Evolutionary conservation across 2,797 vertebrate species (phyloP).

Genomic region (Eospalax fontanierii): DNA sequence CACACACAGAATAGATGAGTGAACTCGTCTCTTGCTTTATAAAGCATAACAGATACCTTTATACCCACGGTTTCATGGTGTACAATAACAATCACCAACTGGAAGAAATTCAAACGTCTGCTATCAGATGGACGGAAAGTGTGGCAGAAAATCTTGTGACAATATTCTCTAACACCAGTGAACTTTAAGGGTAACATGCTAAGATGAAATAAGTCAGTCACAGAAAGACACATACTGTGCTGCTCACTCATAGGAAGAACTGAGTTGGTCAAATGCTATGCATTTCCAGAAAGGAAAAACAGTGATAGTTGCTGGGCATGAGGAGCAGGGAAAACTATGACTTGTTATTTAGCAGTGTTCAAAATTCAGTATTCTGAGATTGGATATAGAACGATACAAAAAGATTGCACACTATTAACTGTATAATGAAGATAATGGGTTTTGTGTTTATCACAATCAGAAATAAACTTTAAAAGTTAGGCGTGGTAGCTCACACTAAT

Average conservation of each 20-base stretch:
- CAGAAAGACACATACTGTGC: neutral
- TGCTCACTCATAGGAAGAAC: neutral
- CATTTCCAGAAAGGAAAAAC: neutral
- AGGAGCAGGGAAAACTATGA: rapidly evolving
- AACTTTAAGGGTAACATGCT: neutral
- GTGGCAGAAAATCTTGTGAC: neutral
- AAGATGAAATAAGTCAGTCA: neutral
- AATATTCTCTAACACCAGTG: too few species aligned
- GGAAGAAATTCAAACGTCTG: neutral
- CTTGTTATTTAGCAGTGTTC: neutral
- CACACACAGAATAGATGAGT: neutral
- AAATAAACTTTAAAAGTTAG: neutral
- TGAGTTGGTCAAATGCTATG: neutral
- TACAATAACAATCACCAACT: neutral
- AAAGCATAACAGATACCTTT: neutral
- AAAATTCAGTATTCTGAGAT: neutral
- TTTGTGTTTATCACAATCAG: neutral
- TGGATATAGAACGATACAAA: neutral
- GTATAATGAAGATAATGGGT: neutral
- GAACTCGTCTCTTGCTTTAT: neutral
- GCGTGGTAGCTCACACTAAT: neutral
- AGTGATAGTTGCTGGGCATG: neutral
- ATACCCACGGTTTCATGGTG: neutral
- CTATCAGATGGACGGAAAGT: neutral
- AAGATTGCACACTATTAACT: neutral